Evolutionary conservation across 2,113 vertebrate species (phyloP), one percentile per base, ranked within the genome.

Genomic region (Rattus rattus): DNA sequence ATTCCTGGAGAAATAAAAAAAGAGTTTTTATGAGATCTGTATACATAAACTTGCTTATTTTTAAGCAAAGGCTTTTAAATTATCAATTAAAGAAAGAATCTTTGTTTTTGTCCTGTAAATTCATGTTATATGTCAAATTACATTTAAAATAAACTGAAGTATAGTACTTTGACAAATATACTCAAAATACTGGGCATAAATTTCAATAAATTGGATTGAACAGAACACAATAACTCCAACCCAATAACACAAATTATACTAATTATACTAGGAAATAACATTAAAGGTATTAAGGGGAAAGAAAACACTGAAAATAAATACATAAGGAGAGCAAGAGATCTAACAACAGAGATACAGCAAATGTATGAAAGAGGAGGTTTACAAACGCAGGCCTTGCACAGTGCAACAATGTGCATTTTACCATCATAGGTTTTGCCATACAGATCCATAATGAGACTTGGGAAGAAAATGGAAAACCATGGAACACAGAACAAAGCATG

Each of bases 211-310:
- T 9, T 20, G 75, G 7, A n/a, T 22, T 88, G 26, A 95, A n/a
- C 12, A 88, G 70, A 92, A 95, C 4, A 69, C 10, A 91, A 76
- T 67, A 81, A 11, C 10, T 79, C 88, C 24, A 95, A 83, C 54
- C 2, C 2, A 54, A 79, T 26, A 47, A 88, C 12, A 83, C 28
- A 92, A 94, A 79, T 81, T 77, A 59, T 43, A 26, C 61, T 85
- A 94, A 86, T 88, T 96, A 83, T 33, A 83, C 6, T 49, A 83
- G n/a, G 80, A 93, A 81, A 92, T 47, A 92, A 90, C 3, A 85
- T 26, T 81, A 94, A 73, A 36, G 4, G 6, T 92, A 14, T 49
- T 63, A 61, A 5, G 11, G 65, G 7, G 92, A 91, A 54, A 89
- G 14, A 79, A 24, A 76, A 6, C 67, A 73, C 75, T 56, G 85